These are phyloP conservation scores for Mionectes olivaceus DNA, from an alignment of 2,797 vertebrate species.

Conservation along the genomic window DNA sequence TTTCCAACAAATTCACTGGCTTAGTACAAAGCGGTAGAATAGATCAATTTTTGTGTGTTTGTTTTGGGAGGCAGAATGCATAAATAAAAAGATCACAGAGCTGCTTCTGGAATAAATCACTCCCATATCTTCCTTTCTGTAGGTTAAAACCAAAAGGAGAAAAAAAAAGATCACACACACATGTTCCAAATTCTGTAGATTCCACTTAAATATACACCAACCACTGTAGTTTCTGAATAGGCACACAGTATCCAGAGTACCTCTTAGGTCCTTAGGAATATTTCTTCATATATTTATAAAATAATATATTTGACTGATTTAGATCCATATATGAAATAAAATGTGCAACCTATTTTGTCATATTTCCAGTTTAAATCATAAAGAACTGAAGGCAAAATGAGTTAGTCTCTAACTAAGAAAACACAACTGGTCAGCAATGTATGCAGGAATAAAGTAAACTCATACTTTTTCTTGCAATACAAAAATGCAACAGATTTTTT, in stretches of 20 bases:
- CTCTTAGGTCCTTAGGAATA: neutral
- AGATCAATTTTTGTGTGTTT: neutral
- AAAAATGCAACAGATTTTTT: neutral
- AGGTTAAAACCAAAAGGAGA: neutral
- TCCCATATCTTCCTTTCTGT: neutral
- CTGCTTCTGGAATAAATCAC: neutral
- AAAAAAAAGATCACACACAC: neutral
- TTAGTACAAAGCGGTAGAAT: neutral
- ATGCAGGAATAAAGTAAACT: neutral
- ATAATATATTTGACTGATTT: neutral
- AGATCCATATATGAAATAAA: neutral
- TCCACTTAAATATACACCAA: neutral
- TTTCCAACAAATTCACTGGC: neutral
- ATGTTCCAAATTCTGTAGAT: neutral
- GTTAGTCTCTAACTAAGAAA: neutral
- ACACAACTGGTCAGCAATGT: neutral
- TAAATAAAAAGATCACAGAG: neutral
- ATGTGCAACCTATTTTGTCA: neutral
- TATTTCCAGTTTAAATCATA: neutral
- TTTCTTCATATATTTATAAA: neutral
- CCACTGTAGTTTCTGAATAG: neutral
- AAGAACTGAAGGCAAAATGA: neutral
- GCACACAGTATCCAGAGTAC: neutral
- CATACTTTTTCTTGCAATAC: neutral
- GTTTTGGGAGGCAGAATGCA: fast-evolving